Conservation (phyloP, 2,113 vertebrate species). For the Ceyx melanurus region DNA sequence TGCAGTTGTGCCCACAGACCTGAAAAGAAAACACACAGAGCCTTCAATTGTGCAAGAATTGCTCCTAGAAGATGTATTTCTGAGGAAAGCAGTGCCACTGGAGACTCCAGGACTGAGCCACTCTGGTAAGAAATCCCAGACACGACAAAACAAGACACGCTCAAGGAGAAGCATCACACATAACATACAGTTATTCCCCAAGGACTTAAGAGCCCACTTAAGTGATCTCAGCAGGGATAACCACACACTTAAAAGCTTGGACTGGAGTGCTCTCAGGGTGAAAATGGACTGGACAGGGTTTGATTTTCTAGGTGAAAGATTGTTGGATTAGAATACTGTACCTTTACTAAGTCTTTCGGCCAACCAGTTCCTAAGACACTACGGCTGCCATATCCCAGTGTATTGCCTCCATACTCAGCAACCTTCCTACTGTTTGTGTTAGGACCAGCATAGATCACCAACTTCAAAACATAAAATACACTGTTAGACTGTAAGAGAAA, state of each 20-base stretch:
- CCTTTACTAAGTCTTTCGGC: conserved; percentile 99
- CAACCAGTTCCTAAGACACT: conserved; percentile 98
- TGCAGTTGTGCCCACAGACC: rapidly evolving
- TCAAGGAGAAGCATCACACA: neutral
- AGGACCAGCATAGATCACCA: conserved; percentile 97
- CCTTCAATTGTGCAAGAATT: neutral
- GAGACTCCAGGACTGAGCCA: neutral
- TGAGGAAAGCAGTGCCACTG: neutral
- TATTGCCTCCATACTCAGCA: conserved; percentile 97
- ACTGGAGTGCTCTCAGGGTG: neutral
- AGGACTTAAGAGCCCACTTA: neutral
- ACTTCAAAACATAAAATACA: conserved; percentile 85
- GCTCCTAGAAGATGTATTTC: neutral
- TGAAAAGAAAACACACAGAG: neutral
- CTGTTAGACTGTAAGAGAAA: conserved; percentile 81
- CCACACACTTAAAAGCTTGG: neutral
- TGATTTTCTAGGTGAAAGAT: conserved; percentile 36
- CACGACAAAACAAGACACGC: neutral
- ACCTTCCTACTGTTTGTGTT: conserved; percentile 99
- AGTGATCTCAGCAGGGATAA: neutral
- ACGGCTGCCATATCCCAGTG: conserved; percentile 96
- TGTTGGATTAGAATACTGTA: conserved; percentile 70
- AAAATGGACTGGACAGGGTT: neutral
- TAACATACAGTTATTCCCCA: neutral
- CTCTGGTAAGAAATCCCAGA: neutral